Evolutionary conservation across 1,140 invertebrate genomes (phyloP), one percentile per base, ranked within the genome.

Genomic region (Elysia chlorotica): DNA sequence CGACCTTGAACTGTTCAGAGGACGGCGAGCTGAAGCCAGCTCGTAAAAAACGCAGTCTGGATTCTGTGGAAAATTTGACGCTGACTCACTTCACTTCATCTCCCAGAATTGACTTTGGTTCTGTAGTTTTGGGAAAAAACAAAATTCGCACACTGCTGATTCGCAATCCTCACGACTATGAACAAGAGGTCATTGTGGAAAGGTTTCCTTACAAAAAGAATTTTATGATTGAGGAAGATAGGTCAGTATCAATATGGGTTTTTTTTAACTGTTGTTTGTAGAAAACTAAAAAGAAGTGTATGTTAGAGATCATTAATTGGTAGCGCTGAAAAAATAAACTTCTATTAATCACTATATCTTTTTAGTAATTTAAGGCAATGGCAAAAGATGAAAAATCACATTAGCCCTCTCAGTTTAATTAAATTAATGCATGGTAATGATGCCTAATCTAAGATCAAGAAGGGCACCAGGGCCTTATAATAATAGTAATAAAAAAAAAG

Each of bases 71-170:
- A 65, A 79, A 76, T 17, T 73, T 85, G 6, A 63, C 76, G 31
- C 74, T 85, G 33, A 83, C 81, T 6, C 82, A 85, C 70, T 85
- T 85, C 59, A 80, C 83, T 25, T 80, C 77, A 48, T 75, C 79
- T 5, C 83, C 83, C 3, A 79, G 74, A 68, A 81, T 85, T 56
- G 66, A 69, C 5, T 85, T 85, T 75, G 82, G 82, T 19, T 80
- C 72, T 30, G 38, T 79, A 21, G 70, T 77, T 69, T 17, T 77
- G 0, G 79, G 78, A 25, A 67, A 59, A n/a, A 74, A 74, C 17
- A 82, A 77, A 65, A 56, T 68, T 2, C 65, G 82, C 63, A 73
- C 72, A 17, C 59, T 85, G 5, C 53, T 79, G 14, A 67, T 85
- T 25, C 74, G 74, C 33, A 85, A 85, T 65, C 82, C 83, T 2